Conservation (phyloP, 2,888 invertebrate genomes). For the Lordiphosa fenestrarum region DNA sequence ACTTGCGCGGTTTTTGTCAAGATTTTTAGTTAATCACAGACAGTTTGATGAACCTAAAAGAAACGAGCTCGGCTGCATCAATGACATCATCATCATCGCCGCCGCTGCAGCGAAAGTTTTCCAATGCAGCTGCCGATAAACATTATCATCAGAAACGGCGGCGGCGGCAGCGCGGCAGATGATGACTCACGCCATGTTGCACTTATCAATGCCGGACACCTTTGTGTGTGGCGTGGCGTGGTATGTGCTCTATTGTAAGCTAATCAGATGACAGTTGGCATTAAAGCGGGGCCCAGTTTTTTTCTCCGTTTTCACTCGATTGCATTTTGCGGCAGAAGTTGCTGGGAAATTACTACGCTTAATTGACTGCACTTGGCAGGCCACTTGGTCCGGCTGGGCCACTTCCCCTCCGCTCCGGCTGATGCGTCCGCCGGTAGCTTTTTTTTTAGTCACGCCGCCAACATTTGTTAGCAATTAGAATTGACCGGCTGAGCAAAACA, state of each 20-base stretch:
- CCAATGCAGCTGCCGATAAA: slow-evolving; percentile 27
- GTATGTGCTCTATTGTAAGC: slow-evolving; percentile 30
- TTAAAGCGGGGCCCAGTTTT: slow-evolving; percentile 32
- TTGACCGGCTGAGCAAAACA: slow-evolving; percentile 35
- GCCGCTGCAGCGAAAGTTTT: slow-evolving; percentile 34
- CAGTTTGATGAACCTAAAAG: slow-evolving; percentile 66
- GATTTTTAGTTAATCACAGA: slow-evolving; percentile 62
- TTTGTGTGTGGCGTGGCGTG: slow-evolving; percentile 13
- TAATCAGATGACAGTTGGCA: slow-evolving; percentile 48
- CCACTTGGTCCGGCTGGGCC: neutral
- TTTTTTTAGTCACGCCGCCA: slow-evolving; percentile 48
- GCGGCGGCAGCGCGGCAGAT: slow-evolving; percentile 3
- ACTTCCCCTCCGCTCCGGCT: neutral
- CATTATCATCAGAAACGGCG: neutral
- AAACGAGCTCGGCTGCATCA: slow-evolving; percentile 26
- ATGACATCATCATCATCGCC: slow-evolving; percentile 20
- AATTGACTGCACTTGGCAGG: slow-evolving; percentile 44
- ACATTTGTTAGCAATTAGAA: slow-evolving; percentile 71
- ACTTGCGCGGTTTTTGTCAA: slow-evolving; percentile 70
- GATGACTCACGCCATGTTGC: slow-evolving; percentile 20
- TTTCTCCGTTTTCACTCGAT: slow-evolving; percentile 43
- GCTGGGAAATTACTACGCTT: slow-evolving; percentile 34
- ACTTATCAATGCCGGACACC: slow-evolving; percentile 32
- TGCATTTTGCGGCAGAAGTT: slow-evolving; percentile 23
- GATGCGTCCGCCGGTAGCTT: too few relatives aligned